phyloP scores from a whole-genome alignment of 2,113 vertebrate genomes.

The Lipophrys pholis region DNA sequence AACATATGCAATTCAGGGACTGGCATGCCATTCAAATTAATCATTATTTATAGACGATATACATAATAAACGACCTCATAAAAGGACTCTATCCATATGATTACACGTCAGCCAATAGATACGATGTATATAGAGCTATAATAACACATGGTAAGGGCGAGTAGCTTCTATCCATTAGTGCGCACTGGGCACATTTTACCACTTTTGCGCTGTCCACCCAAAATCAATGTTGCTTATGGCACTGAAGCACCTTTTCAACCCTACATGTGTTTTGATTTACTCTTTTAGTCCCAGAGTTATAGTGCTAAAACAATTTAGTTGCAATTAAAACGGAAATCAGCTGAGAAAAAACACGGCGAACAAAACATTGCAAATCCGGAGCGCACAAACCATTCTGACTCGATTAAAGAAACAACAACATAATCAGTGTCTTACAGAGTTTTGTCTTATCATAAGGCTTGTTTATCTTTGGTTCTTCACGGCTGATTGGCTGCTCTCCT shows the following conservation, averaged over 20 bases:
- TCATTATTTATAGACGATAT: background rate
- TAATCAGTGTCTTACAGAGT: constrained; percentile 71
- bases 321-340: constrained; percentile 8
- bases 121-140: constrained; percentile 9
- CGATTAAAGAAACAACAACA: background rate
- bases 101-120: constrained; percentile 36
- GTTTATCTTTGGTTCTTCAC: constrained; percentile 81
- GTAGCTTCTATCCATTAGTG: constrained; percentile 56
- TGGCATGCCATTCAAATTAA: background rate
- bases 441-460: constrained; percentile 79
- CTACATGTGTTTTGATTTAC: background rate
- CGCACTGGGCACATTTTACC: constrained; percentile 56
- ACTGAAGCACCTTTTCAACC: background rate
- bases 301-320: constrained; percentile 1
- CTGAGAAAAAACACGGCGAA: background rate
- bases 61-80: background rate
- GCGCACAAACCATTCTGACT: too few species aligned
- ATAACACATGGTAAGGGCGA: constrained; percentile 47
- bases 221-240: constrained; percentile 31
- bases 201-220: constrained; percentile 38
- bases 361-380: background rate
- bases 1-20: background rate
- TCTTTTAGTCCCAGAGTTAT: constrained; percentile 17
- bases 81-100: constrained; percentile 18
- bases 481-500: constrained; percentile 72